These are phyloP conservation scores for Tetranychus piercei DNA, from an alignment of 2,888 invertebrate genomes.

Conservation along the genomic window DNA sequence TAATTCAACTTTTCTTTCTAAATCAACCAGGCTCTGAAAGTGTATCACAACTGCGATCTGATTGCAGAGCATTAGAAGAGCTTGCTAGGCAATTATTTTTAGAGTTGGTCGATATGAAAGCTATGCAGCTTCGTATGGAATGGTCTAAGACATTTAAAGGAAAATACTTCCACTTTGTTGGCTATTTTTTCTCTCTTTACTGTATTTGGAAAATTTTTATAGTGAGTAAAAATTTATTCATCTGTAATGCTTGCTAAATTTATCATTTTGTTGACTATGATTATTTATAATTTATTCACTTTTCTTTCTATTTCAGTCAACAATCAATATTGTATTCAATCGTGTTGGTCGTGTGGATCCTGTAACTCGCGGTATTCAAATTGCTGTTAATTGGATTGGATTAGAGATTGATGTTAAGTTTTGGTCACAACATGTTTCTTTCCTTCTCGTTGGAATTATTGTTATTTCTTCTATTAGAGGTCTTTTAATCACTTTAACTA, in stretches of 20 bases:
- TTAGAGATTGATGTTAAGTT: slow-evolving; percentile 78
- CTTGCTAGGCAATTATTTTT: slow-evolving; percentile 79
- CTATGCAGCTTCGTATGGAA: slow-evolving; percentile 64
- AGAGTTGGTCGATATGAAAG: slow-evolving; percentile 81
- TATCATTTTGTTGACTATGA: slow-evolving; percentile 5
- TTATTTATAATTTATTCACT: background rate
- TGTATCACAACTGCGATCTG: slow-evolving; percentile 57
- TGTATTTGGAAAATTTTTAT: slow-evolving; percentile 99
- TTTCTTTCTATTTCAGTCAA: slow-evolving; percentile 48
- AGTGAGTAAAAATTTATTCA: slow-evolving; percentile 42
- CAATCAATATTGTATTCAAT: slow-evolving; percentile 95
- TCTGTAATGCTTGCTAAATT: background rate
- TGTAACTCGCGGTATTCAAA: slow-evolving; percentile 84
- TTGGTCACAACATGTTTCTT: slow-evolving; percentile 98
- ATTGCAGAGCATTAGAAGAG: slow-evolving; percentile 75
- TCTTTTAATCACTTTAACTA: slow-evolving; percentile 80
- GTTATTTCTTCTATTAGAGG: slow-evolving; percentile 94
- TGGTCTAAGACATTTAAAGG: slow-evolving; percentile 94
- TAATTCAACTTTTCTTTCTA: no score
- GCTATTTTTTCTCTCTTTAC: slow-evolving; percentile 94
- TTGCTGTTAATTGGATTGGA: slow-evolving; percentile 88
- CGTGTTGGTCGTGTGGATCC: slow-evolving; percentile 96
- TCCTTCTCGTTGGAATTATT: slow-evolving; percentile 87
- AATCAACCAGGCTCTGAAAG: slow-evolving; percentile 39
- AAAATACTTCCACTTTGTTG: slow-evolving; percentile 90